Percentiles rank a stretch among this genome's conserved stretches.
These are phyloP conservation scores for Augochlorella aurata DNA, from an alignment of 2,888 invertebrate species.

Conservation along the genomic window DNA sequence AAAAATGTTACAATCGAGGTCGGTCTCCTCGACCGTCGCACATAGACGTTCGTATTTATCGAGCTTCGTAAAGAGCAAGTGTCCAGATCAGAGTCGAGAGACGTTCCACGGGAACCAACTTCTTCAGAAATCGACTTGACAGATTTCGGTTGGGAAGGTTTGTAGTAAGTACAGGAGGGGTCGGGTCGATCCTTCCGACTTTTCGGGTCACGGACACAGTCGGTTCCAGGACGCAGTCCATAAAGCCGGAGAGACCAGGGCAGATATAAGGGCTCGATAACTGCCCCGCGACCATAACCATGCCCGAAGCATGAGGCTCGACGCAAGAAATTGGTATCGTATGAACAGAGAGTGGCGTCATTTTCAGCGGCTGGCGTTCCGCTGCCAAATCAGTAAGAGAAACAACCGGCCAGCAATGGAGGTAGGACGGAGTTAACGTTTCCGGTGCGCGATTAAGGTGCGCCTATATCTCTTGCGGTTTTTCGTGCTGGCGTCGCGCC, in stretches of 20 bases:
- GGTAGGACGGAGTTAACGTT: slow-evolving; percentile 49
- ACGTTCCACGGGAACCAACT: too few species aligned
- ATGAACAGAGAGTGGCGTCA: neutral
- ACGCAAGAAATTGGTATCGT: slow-evolving; percentile 27
- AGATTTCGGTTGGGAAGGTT: neutral
- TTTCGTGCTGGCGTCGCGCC: slow-evolving; percentile 54
- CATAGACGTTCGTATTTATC: too few species aligned
- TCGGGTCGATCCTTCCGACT: neutral
- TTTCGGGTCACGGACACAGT: neutral
- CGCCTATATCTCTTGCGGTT: slow-evolving; percentile 36
- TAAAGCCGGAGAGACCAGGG: neutral
- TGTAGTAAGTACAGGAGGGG: neutral
- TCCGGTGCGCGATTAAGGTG: slow-evolving; percentile 47
- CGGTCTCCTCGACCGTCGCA: too few species aligned
- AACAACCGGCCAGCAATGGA: slow-evolving; percentile 24
- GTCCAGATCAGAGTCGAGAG: too few species aligned
- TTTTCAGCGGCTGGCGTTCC: slow-evolving; percentile 20
- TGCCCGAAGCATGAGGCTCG: neutral
- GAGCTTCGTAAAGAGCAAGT: too few species aligned
- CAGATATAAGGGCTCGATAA: neutral
- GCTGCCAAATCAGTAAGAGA: slow-evolving; percentile 47
- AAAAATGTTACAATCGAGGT: too few species aligned
- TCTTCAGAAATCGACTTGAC: too few species aligned
- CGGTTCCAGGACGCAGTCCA: neutral
- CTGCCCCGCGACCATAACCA: neutral